A percentile compares a stretch with the other conserved stretches of the same genome.
These are phyloP conservation scores for Eulemur albifrons DNA, from an alignment of 2,797 vertebrate genomes.

Conservation along the genomic window DNA sequence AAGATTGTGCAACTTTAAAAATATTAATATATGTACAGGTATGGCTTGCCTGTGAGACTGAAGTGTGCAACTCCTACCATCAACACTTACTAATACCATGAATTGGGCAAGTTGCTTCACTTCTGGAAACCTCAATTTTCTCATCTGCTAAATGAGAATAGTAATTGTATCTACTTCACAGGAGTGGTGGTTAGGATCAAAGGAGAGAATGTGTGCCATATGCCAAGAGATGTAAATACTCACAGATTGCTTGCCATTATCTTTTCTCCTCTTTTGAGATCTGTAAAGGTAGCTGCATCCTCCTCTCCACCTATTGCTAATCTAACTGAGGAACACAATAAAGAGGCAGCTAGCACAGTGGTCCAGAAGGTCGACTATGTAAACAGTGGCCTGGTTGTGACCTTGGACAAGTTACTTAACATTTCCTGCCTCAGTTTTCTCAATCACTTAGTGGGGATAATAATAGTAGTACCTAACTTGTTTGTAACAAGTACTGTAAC, in stretches of 20 bases:
- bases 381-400: neutral
- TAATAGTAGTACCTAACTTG: neutral
- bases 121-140: neutral
- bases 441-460: neutral
- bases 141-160: neutral
- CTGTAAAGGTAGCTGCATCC: neutral
- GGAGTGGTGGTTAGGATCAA: neutral
- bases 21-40: too few relatives aligned
- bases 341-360: neutral
- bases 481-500: neutral
- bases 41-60: neutral
- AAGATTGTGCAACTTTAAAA: neutral
- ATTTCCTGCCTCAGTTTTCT: neutral
- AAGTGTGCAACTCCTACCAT: accelerated
- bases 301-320: neutral
- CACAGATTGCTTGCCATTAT: neutral
- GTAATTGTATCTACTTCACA: neutral
- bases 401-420: neutral
- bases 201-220: neutral
- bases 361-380: neutral
- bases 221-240: neutral
- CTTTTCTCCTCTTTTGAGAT: neutral
- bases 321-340: neutral
- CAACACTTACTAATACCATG: neutral
- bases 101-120: neutral